Evolutionary conservation across 2,888 invertebrate genomes (phyloP).

Genomic region (Druceiella hillmani): DNA sequence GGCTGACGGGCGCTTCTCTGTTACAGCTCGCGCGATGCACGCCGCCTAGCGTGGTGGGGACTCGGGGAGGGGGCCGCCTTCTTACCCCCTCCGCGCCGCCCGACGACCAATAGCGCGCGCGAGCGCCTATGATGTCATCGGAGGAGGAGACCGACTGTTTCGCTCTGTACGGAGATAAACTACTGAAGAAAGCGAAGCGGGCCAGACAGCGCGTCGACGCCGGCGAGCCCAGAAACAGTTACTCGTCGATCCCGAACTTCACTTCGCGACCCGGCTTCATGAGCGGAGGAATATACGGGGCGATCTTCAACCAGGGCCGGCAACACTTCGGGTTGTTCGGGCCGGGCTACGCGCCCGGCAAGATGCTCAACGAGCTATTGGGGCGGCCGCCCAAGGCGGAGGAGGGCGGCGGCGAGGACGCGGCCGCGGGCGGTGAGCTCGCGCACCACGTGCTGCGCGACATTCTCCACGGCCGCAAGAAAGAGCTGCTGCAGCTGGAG

Average conservation of each 20-base stretch:
- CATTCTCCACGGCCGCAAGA: constrained; percentile 84
- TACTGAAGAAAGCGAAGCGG: constrained; percentile 89
- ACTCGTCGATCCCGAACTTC: constrained; percentile 72
- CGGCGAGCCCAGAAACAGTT: constrained; percentile 91
- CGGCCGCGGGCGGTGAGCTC: constrained; percentile 39
- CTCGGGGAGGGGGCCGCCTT: constrained; percentile 31
- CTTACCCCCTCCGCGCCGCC: constrained; percentile 53
- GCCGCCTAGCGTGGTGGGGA: constrained; percentile 44
- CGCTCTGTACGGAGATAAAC: constrained; percentile 90
- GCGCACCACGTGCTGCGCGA: constrained; percentile 86
- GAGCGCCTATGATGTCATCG: constrained; percentile 92
- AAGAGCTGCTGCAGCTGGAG: constrained; percentile 68
- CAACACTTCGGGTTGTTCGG: constrained; percentile 78
- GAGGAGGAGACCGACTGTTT: constrained; percentile 93
- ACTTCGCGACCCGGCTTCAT: constrained; percentile 77
- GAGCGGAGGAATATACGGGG: constrained; percentile 82
- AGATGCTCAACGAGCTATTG: constrained; percentile 87
- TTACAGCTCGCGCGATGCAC: constrained; percentile 51
- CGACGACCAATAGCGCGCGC: constrained; percentile 78
- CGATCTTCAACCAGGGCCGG: constrained; percentile 75
- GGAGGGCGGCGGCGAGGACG: constrained; percentile 52
- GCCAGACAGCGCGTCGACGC: constrained; percentile 95
- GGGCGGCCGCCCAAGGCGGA: constrained; percentile 75
- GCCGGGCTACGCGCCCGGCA: constrained; percentile 81
- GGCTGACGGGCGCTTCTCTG: constrained; percentile 40